Evolutionary conservation across 2,888 invertebrate species (phyloP).

Genomic region (Mesorhabditis belari): DNA sequence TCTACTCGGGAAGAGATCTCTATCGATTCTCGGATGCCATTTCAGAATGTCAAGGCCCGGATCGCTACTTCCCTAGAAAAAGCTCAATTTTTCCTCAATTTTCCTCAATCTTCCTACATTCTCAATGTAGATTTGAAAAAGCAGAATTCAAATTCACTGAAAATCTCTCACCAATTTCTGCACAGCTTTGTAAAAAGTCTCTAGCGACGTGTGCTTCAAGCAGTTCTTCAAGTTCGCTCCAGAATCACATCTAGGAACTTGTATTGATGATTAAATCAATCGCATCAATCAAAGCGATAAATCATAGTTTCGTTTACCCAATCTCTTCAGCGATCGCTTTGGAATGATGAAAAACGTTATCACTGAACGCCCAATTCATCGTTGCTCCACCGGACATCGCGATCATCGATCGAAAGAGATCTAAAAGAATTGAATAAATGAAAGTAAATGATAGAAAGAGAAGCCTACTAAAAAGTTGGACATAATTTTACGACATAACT

Average conservation of each 20-base stretch:
- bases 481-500: no score
- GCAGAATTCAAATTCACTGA: not conserved
- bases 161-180: not conserved
- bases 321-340: not conserved
- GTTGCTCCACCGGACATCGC: not conserved
- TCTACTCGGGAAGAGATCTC: not conserved
- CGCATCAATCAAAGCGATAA: no score
- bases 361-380: not conserved
- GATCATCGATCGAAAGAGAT: not conserved
- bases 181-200: not conserved
- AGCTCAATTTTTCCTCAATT: no score
- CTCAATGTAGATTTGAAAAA: not conserved
- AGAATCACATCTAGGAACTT: no score
- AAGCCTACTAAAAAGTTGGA: no score
- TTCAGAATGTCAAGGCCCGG: not conserved
- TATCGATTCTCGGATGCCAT: not conserved
- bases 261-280: no score
- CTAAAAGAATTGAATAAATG: no score
- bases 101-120: no score
- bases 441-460: no score
- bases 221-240: not conserved
- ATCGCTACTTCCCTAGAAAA: not conserved
- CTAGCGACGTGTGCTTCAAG: not conserved
- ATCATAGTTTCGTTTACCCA: no score
- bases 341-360: not conserved